Base-by-base conservation (phyloP, 2,797 vertebrate species). In the Leptoclinus maculatus region DNA sequence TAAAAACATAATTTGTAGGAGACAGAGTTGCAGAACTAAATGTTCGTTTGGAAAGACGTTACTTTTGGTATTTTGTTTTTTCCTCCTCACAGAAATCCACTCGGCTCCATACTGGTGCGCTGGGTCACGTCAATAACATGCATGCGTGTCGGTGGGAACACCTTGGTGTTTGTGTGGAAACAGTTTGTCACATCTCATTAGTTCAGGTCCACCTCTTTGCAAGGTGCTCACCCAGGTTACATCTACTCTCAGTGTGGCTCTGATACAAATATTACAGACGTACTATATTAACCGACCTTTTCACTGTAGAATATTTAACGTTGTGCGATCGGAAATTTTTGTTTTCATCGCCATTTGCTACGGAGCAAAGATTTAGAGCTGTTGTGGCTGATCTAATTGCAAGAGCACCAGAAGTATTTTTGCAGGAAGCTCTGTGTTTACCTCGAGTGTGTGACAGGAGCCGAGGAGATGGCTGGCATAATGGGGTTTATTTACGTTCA, bases 401-500 rank as follows among this genome's bases (percentile, higher is more conserved):
- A 67, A 74, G 77, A 93, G 94, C 93, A 91, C 94, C 95, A 96
- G 95, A 95, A 94, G 96, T 94, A 76, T 95, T 93, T 49, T 96
- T 87, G 93, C 96, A 97, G 97, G 97, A 97, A 98, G 96, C 96
- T 93, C 95, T 96, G 96, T 97, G 96, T 97, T 97, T 97, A 98
- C 96, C 95, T 94, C 91, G 85, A 95, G 94, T 95, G 95, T 95
- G 96, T 96, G 96, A 97, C 97, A 96, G 95, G 95, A 96, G 96
- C 95, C 94, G 88, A 91, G 94, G 96, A 96, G 95, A 96, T 95
- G 96, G 95, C 96, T 95, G 96, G 87, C 88, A 96, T 96, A 97
- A 97, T 97, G 96, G 96, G 95, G 97, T 97, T 98, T 98, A 97
- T 97, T 98, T 97, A 98, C 95, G 94, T 96, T 97, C 96, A 96